Evolutionary conservation across 2,888 invertebrate species (phyloP).

Genomic region (Cylindroiulus punctatus): DNA sequence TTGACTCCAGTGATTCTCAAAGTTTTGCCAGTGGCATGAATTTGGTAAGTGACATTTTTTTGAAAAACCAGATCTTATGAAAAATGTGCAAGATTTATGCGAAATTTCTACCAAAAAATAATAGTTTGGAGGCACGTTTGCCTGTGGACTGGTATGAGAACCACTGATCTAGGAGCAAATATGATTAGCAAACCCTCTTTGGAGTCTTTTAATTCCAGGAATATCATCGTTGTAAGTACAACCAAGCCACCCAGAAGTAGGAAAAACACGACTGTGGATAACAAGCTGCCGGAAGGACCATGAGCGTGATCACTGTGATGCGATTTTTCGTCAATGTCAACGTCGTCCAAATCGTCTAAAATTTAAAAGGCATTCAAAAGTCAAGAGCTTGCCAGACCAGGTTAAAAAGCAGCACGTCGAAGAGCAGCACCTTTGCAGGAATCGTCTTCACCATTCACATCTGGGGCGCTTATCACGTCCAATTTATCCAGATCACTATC

Average conservation of each 20-base stretch:
- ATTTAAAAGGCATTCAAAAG: neutral
- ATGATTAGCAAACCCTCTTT: constrained; percentile 31
- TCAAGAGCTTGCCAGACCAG: neutral
- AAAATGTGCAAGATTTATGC: no score
- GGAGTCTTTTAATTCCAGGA: constrained; percentile 53
- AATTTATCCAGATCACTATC: neutral
- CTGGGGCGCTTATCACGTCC: neutral
- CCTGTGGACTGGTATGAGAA: no score
- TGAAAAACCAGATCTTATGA: no score
- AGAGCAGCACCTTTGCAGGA: neutral
- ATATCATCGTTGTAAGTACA: constrained; percentile 48
- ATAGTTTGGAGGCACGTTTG: no score
- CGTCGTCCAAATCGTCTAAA: neutral
- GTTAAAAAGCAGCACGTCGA: neutral
- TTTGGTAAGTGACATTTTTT: no score
- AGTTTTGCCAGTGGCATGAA: no score
- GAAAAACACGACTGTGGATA: constrained; percentile 48
- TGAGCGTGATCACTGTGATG: neutral
- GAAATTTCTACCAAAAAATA: no score
- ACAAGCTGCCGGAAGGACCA: neutral
- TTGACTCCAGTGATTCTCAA: no score
- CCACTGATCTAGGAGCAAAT: no score
- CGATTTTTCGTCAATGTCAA: neutral
- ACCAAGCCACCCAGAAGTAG: constrained; percentile 51
- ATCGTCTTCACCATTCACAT: neutral